Evolutionary conservation across 2,113 vertebrate genomes (phyloP).

Genomic region (Mixornis gularis): DNA sequence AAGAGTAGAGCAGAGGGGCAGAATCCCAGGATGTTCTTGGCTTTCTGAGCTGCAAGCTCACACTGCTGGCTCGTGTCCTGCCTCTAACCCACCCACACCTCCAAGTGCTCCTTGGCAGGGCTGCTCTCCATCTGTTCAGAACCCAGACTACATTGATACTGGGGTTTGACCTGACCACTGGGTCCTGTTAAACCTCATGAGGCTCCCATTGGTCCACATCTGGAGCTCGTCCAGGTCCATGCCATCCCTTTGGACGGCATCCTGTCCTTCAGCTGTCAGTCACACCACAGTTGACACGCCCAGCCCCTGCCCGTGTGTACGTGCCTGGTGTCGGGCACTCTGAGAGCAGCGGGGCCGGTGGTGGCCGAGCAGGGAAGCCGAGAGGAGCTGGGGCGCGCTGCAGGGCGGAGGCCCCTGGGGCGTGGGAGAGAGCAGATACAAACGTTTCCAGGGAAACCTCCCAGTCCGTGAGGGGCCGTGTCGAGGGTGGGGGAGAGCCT

Average conservation of each 20-base stretch:
- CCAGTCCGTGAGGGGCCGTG: rapidly evolving
- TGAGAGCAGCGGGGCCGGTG: too few species aligned
- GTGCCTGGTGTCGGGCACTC: rapidly evolving
- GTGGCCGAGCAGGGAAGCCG: not conserved
- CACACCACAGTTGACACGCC: not conserved
- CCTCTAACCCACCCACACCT: not conserved
- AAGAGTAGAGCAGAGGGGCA: not conserved
- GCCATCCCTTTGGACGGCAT: too few species aligned
- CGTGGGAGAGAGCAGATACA: too few species aligned
- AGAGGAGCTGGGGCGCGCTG: rapidly evolving
- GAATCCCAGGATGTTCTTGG: not conserved
- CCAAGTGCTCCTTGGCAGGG: not conserved
- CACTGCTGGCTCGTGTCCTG: not conserved
- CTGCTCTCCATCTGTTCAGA: not conserved
- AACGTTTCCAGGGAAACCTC: not conserved
- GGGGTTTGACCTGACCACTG: not conserved
- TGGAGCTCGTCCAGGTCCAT: not conserved
- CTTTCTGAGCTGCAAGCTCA: not conserved
- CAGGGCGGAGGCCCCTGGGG: not conserved
- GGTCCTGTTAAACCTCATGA: not conserved
- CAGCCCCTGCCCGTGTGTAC: not conserved
- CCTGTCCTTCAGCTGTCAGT: not conserved
- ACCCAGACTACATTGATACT: not conserved
- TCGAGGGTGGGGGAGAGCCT: not conserved
- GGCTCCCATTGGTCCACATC: not conserved